phyloP scores from a whole-genome alignment of 2,113 vertebrate genomes.

The Phocoena sinus region DNA sequence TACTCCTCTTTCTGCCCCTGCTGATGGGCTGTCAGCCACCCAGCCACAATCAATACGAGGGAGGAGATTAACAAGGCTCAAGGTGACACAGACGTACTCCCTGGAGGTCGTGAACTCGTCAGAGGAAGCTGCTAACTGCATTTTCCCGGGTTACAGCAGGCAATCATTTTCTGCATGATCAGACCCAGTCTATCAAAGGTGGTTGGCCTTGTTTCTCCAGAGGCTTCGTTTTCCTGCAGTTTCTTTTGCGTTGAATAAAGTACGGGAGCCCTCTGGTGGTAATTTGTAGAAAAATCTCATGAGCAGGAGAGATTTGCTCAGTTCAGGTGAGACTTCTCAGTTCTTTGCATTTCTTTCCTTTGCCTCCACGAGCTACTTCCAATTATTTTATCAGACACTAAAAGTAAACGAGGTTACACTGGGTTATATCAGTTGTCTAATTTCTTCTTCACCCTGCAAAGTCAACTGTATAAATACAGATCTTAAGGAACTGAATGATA shows the following conservation, averaged over 20 bases:
- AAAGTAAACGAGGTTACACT: neutral
- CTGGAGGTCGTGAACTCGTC: neutral
- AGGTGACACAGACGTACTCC: neutral
- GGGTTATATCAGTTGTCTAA: neutral
- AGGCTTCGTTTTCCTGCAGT: neutral
- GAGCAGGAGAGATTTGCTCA: neutral
- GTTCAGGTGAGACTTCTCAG: neutral
- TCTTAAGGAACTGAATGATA: neutral
- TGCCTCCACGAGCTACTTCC: neutral
- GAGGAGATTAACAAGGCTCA: neutral
- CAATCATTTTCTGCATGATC: neutral
- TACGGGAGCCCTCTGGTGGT: constrained; percentile 54
- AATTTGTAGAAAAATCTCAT: neutral
- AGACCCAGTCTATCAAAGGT: neutral
- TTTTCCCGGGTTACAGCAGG: neutral
- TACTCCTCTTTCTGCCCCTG: fast-evolving
- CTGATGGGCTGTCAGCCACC: neutral
- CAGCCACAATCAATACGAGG: neutral
- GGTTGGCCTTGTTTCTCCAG: neutral
- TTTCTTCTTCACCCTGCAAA: neutral
- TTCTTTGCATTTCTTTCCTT: neutral
- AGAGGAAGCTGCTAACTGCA: neutral
- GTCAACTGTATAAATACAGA: neutral
- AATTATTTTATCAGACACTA: neutral
- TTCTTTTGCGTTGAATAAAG: neutral